Percentiles rank a stretch among this genome's conserved stretches.
phyloP scores from a whole-genome alignment of 2,113 vertebrate genomes.

The Oryzias javanicus region DNA sequence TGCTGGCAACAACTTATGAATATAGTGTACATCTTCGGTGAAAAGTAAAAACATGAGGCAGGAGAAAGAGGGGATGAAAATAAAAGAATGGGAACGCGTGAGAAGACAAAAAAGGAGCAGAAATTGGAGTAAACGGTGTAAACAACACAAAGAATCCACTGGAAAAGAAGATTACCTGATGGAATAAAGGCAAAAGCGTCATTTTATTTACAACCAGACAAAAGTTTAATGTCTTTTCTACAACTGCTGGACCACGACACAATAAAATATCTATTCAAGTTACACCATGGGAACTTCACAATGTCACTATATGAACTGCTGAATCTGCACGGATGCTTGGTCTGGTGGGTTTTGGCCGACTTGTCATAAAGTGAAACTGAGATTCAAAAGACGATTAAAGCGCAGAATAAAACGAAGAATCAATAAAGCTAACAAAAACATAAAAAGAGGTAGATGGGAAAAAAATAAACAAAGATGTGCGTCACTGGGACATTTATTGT shows the following conservation, averaged over 20 bases:
- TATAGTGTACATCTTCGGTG: too few relatives aligned
- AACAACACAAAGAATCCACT: constrained; percentile 18
- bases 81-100: too few relatives aligned
- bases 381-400: constrained; percentile 28
- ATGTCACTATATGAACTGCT: constrained; percentile 33
- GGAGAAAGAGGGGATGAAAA: too few relatives aligned
- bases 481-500: background rate
- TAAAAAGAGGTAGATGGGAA: constrained; percentile 67
- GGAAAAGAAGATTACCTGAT: constrained; percentile 7
- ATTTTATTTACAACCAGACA: constrained; percentile 35
- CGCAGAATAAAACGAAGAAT: constrained; percentile 16
- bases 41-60: too few relatives aligned
- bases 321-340: constrained; percentile 27
- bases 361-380: constrained; percentile 19
- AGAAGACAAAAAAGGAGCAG: too few relatives aligned
- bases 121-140: constrained; percentile 23
- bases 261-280: constrained; percentile 21
- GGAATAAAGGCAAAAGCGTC: constrained; percentile 12
- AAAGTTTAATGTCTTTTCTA: constrained; percentile 28
- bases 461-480: constrained; percentile 55
- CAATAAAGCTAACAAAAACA: constrained; percentile 32
- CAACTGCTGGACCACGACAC: constrained; percentile 47
- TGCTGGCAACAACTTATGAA: too few relatives aligned
- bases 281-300: constrained; percentile 7
- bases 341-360: constrained; percentile 31